Conservation (phyloP, 2,113 vertebrate genomes). For the Cathartes aura region DNA sequence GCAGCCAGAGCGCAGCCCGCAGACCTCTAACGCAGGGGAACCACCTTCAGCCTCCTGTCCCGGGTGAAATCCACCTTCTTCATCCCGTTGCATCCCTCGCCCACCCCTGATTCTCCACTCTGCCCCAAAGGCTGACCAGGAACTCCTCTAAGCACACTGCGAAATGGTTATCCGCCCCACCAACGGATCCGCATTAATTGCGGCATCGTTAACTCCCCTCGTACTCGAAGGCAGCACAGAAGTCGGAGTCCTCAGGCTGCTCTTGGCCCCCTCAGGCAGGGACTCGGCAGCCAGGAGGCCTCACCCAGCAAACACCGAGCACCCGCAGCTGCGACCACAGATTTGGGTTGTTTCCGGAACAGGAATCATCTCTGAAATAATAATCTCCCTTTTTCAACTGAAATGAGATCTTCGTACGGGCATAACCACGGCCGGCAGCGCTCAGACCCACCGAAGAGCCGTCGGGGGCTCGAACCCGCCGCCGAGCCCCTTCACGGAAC, state of each 20-base stretch:
- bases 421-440: rapidly evolving
- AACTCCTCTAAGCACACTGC: neutral
- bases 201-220: rapidly evolving
- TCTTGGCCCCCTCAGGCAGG: no score
- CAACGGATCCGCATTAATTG: rapidly evolving
- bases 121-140: neutral
- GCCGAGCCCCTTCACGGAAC: no score
- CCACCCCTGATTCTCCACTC: neutral
- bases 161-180: rapidly evolving
- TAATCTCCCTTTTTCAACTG: rapidly evolving
- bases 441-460: neutral
- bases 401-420: rapidly evolving
- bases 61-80: neutral
- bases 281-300: no score
- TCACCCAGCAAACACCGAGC: neutral
- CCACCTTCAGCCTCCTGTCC: neutral
- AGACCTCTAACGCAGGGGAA: neutral
- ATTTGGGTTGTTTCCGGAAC: neutral
- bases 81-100: neutral
- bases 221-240: rapidly evolving
- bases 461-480: rapidly evolving
- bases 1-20: neutral
- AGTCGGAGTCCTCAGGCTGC: neutral
- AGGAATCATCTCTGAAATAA: neutral
- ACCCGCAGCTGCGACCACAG: rapidly evolving